Conservation (phyloP, 2,113 vertebrate species). For the Benitochromis conjunctus region DNA sequence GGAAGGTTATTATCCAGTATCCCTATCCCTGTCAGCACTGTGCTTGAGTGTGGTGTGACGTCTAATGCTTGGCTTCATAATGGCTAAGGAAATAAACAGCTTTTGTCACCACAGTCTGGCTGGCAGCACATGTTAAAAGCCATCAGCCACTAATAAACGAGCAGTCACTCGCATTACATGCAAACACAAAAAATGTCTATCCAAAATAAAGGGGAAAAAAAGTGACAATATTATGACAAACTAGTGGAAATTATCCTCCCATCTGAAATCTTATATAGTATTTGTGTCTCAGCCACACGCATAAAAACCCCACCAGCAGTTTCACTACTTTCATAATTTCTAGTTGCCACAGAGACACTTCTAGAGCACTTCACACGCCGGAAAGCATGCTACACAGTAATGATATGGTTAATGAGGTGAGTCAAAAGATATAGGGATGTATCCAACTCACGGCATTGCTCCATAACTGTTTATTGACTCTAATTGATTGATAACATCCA, state of each 20-base stretch:
- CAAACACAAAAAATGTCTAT: conserved; percentile 1
- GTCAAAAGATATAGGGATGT: conserved; percentile 17
- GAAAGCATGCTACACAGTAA: conserved; percentile 19
- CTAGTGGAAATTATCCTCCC: conserved; percentile 17
- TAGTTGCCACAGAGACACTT: conserved; percentile 5
- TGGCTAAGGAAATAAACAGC: conserved; percentile 33
- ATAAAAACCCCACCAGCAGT: not conserved
- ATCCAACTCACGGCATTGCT: conserved; percentile 21
- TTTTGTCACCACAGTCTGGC: conserved; percentile 23
- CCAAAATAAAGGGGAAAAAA: not conserved
- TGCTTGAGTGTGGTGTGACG: conserved; percentile 10
- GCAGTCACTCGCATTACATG: conserved; percentile 27
- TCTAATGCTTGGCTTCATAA: conserved; percentile 37
- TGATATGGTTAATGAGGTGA: conserved; percentile 57
- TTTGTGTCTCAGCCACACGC: not conserved
- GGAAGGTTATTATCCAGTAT: conserved; percentile 43
- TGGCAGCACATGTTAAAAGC: conserved; percentile 46
- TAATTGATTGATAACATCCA: conserved; percentile 43
- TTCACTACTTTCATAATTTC: not conserved
- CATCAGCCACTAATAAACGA: conserved; percentile 58
- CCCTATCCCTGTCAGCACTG: conserved; percentile 26
- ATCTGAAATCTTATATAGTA: not conserved
- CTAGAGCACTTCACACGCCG: not conserved
- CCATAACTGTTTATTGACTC: conserved; percentile 22
- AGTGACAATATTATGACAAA: conserved; percentile 48